Percentiles rank a stretch among this genome's conserved stretches.
phyloP scores from a whole-genome alignment of 2,113 vertebrate genomes.

The Etia nguti region DNA sequence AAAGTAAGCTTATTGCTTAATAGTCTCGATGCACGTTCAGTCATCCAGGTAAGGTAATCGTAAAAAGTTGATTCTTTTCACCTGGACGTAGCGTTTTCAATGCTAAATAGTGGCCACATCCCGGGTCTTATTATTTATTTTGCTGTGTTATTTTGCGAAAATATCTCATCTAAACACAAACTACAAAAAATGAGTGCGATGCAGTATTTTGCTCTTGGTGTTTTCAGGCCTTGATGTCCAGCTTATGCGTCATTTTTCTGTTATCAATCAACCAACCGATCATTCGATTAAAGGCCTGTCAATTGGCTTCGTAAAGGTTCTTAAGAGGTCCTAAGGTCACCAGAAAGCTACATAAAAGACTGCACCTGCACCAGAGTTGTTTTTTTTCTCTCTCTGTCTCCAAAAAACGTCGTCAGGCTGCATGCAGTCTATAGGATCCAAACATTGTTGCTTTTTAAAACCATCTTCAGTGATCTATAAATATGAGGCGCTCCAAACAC shows the following conservation, averaged over 20 bases:
- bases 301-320: not conserved
- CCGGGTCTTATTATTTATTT: not conserved
- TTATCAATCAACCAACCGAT: not conserved
- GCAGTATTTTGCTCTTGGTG: not conserved
- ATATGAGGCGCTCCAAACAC: not conserved
- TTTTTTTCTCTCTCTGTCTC: not conserved
- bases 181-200: not conserved
- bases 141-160: not conserved
- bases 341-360: not conserved
- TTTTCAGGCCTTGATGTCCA: not conserved
- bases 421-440: not conserved
- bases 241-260: not conserved
- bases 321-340: not conserved
- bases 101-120: not conserved
- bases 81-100: not conserved
- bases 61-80: not conserved
- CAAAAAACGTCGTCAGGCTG: not conserved
- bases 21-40: not conserved
- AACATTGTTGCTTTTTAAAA: slow-evolving; percentile 2
- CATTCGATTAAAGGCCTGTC: not conserved
- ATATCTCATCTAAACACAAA: not conserved
- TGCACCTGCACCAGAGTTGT: not conserved
- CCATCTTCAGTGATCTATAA: not conserved
- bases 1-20: not conserved
- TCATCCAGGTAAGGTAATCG: not conserved